These are phyloP conservation scores for Amphipoea lucens DNA, from an alignment of 2,888 invertebrate species.

Conservation along the genomic window DNA sequence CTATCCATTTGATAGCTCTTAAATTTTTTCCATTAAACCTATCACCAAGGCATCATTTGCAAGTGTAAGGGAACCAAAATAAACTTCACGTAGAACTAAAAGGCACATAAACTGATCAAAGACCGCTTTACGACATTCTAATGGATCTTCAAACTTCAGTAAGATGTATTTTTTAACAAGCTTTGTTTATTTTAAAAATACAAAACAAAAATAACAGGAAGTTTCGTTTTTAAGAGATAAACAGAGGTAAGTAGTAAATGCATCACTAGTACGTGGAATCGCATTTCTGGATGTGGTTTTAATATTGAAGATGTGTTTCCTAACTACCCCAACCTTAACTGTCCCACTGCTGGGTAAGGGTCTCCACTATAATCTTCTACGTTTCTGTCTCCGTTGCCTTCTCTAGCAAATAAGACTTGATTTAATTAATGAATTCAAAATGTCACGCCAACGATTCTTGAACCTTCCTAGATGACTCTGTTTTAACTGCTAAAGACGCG, in stretches of 20 bases:
- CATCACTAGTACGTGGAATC: background rate
- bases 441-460: background rate
- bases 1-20: constrained; percentile 26
- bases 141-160: constrained; percentile 56
- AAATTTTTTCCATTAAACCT: constrained; percentile 26
- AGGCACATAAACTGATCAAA: constrained; percentile 63
- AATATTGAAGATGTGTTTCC: background rate
- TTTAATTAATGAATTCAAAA: background rate
- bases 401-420: background rate
- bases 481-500: background rate
- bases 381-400: background rate
- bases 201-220: constrained; percentile 48
- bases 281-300: background rate
- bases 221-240: constrained; percentile 12
- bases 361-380: background rate
- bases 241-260: constrained; percentile 13
- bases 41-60: constrained; percentile 37
- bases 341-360: background rate
- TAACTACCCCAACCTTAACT: background rate
- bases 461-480: background rate
- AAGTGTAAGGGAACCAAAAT: constrained; percentile 49
- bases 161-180: constrained; percentile 44
- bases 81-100: constrained; percentile 58
- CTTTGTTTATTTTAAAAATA: constrained; percentile 44
- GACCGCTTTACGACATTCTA: constrained; percentile 58